Evolutionary conservation across 2,888 invertebrate species (phyloP), one percentile per base, ranked within the genome.

Genomic region (Rhogogaster chlorosoma): DNA sequence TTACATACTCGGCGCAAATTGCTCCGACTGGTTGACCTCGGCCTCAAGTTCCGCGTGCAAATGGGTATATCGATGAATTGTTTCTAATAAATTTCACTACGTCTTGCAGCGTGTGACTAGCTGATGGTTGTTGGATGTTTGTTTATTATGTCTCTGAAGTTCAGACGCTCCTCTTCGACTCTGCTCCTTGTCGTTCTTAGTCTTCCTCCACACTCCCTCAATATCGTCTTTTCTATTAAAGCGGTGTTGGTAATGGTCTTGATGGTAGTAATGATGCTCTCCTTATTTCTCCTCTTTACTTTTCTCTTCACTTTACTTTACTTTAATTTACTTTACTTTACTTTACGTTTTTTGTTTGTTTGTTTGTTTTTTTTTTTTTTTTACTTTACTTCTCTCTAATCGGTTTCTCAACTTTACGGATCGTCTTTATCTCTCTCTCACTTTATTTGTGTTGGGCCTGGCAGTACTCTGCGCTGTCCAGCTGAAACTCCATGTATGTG

Each of bases 381-480:
- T 67, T 83, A 29, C 61, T 77, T 15, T 45, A 67, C 26, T 12
- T 67, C 38, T 83, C 45, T 83, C 22, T 73, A 18, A 67, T 83
- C 67, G 22, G 83, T 83, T 83, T 42, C 67, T 83, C 67, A 29
- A 67, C 83, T 83, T 70, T 70, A 67, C 3, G 42, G 53, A 61
- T 77, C 32, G 49, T 77, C 45, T 77, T 29, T 49, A 49, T 80
- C 12, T 61, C 32, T 61, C 32, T 61, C 29, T 91, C 92, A 91
- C 94, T 95, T 96, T 97, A 97, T 97, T 98, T 98, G 98, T 98
- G 98, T 97, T 98, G 98, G 95, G 98, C 98, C 96, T 98, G 98
- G 97, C 98, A 98, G 96, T 98, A 98, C 96, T 98, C 98, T 96
- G 98, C 98, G 95, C 98, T 98, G 96, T 98, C 98, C 96, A 98